These are phyloP conservation scores for Rhaphigaster nebulosa DNA, from an alignment of 2,888 invertebrate genomes.

Conservation along the genomic window DNA sequence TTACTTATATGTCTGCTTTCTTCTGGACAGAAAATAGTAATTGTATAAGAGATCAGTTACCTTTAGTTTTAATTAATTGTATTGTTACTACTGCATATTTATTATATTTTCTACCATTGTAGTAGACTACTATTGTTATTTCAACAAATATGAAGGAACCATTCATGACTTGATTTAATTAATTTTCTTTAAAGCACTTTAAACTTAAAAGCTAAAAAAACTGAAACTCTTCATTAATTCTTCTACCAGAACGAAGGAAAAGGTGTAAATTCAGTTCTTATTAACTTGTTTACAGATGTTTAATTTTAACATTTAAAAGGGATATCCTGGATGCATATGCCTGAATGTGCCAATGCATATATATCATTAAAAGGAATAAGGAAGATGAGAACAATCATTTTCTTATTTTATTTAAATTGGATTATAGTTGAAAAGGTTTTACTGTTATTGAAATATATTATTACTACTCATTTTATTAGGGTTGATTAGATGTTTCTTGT, in stretches of 20 bases:
- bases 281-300: not conserved
- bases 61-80: not conserved
- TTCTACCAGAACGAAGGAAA: not conserved
- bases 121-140: not conserved
- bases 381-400: not conserved
- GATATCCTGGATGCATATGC: not conserved
- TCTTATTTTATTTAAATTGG: not conserved
- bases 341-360: slow-evolving; percentile 3
- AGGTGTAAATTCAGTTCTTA: not conserved
- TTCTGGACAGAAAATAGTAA: not conserved
- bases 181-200: not conserved
- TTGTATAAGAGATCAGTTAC: not conserved
- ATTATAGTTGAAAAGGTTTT: not conserved
- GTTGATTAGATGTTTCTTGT: not conserved
- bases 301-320: not conserved
- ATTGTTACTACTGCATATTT: not conserved
- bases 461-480: not conserved
- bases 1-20: not conserved
- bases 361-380: not conserved
- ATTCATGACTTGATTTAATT: not conserved
- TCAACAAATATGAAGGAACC: not conserved
- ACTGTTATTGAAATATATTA: not conserved
- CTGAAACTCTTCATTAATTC: not conserved
- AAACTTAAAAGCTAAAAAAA: not conserved
- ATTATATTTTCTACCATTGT: not conserved